phyloP scores from a whole-genome alignment of 2,113 vertebrate genomes.

The Acanthochromis polyacanthus region DNA sequence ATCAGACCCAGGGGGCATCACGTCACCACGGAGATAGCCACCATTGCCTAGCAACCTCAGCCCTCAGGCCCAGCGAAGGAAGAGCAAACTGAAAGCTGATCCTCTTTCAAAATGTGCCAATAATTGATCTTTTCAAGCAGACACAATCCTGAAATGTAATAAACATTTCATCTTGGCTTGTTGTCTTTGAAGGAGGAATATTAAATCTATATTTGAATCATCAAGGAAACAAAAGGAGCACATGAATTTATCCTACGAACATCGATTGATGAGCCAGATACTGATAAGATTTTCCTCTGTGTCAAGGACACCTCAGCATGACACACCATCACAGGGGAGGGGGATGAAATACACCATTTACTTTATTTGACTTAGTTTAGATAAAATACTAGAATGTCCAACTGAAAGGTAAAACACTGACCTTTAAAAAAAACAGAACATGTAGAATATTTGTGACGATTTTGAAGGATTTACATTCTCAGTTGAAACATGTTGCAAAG shows the following conservation, averaged over 20 bases:
- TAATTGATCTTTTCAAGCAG: conserved; percentile 66
- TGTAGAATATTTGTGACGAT: not conserved
- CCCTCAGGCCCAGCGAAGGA: conserved; percentile 70
- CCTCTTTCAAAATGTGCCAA: conserved; percentile 68
- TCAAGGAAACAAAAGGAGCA: not conserved
- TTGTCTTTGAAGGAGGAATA: conserved; percentile 9
- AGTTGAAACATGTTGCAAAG: no score
- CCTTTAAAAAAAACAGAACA: no score
- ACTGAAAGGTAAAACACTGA: not conserved
- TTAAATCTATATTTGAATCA: not conserved
- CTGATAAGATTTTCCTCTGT: no score
- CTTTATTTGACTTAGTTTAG: not conserved
- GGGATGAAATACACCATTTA: not conserved
- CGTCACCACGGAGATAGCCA: conserved; percentile 74
- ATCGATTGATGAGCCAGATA: no score
- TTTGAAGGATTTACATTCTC: not conserved
- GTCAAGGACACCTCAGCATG: no score
- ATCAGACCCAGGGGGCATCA: conserved; percentile 71
- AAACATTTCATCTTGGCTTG: conserved; percentile 24
- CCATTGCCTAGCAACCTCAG: conserved; percentile 79
- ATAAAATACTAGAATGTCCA: not conserved
- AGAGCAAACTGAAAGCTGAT: conserved; percentile 77
- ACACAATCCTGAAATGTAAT: conserved; percentile 47
- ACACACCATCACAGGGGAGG: no score
- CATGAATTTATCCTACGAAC: no score